phyloP scores from a whole-genome alignment of 2,113 vertebrate genomes.

The Typhlomys cinereus region DNA sequence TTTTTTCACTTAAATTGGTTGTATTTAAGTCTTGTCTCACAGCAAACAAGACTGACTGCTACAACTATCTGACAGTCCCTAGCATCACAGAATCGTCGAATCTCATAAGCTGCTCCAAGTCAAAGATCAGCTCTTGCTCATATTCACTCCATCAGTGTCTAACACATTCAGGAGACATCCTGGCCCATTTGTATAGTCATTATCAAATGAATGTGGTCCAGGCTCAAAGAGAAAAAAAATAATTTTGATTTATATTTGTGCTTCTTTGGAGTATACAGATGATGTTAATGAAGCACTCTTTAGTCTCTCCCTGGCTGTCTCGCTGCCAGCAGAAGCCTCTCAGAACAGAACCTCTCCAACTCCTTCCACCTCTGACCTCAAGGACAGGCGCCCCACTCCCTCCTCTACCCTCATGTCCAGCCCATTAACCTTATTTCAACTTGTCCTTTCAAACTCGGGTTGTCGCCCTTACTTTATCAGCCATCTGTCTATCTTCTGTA shows the following conservation, averaged over 20 bases:
- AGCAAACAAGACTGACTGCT: too few species aligned
- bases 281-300: background rate
- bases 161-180: background rate
- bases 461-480: background rate
- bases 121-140: background rate
- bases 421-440: background rate
- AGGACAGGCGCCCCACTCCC: background rate
- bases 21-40: too few species aligned
- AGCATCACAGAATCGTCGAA: too few species aligned
- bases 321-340: background rate
- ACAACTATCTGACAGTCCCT: too few species aligned
- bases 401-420: background rate
- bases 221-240: background rate
- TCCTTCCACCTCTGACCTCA: background rate
- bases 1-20: too few species aligned
- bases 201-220: background rate
- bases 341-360: too few species aligned
- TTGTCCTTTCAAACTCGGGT: background rate
- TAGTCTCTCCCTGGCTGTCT: background rate
- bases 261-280: background rate
- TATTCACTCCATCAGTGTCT: background rate
- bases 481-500: background rate
- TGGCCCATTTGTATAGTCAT: background rate
- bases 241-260: background rate
- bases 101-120: background rate